Percentiles rank a stretch among this genome's conserved stretches.
Evolutionary conservation across 1,140 invertebrate genomes (phyloP).

Genomic region (Bombus polaris): DNA sequence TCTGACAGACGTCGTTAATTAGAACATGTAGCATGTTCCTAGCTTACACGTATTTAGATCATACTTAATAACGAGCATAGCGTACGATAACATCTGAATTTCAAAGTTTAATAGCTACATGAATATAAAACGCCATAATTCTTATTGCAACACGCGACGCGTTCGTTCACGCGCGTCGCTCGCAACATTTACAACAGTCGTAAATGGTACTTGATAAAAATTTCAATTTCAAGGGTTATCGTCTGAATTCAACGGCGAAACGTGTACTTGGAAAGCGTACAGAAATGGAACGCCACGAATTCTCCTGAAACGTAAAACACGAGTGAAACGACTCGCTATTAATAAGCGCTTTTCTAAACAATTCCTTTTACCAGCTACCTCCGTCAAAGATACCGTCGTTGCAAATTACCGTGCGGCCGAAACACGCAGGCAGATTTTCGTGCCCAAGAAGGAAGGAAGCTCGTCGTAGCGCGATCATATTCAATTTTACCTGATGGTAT

Average conservation of each 20-base stretch:
- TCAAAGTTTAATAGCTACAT: conserved; percentile 30
- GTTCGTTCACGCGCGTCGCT: conserved; percentile 10
- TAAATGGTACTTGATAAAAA: conserved; percentile 2
- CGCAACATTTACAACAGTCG: background rate
- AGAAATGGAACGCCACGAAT: background rate
- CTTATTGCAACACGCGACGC: conserved; percentile 22
- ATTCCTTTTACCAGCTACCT: too few species aligned
- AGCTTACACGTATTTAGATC: conserved; percentile 14
- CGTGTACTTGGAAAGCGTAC: background rate
- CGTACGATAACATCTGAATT: conserved; percentile 21
- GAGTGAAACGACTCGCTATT: background rate
- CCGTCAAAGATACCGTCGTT: too few species aligned
- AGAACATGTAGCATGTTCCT: background rate
- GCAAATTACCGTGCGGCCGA: too few species aligned
- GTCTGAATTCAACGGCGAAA: background rate
- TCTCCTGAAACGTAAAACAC: background rate
- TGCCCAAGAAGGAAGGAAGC: too few species aligned
- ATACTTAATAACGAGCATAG: conserved; percentile 9
- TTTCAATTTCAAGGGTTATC: conserved; percentile 7
- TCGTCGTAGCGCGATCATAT: too few species aligned
- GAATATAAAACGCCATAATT: conserved; percentile 26
- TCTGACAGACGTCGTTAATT: conserved; percentile 3
- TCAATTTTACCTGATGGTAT: too few species aligned
- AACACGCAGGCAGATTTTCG: too few species aligned
- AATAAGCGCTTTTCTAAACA: too few species aligned